phyloP scores from a whole-genome alignment of 1,140 invertebrate species.

The Listronotus bonariensis region DNA sequence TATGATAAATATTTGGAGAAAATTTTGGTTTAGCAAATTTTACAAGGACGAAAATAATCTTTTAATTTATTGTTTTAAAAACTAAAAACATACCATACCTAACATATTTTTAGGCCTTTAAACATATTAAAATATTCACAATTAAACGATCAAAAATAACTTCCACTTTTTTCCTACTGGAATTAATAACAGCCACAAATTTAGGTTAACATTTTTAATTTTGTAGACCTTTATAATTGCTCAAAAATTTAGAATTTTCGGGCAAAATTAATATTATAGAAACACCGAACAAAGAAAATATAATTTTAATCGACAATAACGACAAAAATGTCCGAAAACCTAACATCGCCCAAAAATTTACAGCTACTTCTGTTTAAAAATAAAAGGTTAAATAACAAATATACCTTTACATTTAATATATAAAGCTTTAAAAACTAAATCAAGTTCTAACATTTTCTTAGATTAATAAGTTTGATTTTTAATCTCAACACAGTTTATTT shows the following conservation, averaged over 20 bases:
- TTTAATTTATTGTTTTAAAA: not conserved
- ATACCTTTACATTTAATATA: slow-evolving; percentile 3
- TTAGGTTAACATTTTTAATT: not conserved
- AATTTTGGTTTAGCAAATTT: not conserved
- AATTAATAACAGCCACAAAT: not conserved
- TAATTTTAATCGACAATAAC: no score
- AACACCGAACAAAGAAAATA: no score
- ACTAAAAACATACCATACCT: not conserved
- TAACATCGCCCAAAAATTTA: no score
- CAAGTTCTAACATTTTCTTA: slow-evolving; percentile 15
- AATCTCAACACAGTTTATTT: slow-evolving; percentile 39
- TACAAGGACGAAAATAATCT: not conserved
- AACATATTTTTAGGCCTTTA: not conserved
- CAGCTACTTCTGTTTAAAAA: slow-evolving; percentile 5
- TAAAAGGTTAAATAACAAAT: not conserved
- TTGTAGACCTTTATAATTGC: not conserved
- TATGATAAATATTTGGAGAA: no score
- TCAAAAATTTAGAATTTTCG: no score
- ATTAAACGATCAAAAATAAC: slow-evolving; percentile 1
- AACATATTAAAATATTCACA: not conserved
- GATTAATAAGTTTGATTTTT: slow-evolving; percentile 37
- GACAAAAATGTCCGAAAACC: no score
- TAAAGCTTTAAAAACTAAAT: slow-evolving; percentile 1
- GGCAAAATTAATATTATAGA: no score
- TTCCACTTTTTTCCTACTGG: not conserved